Evolutionary conservation across 2,888 invertebrate genomes (phyloP).

Genomic region (Lamellibrachia columna): DNA sequence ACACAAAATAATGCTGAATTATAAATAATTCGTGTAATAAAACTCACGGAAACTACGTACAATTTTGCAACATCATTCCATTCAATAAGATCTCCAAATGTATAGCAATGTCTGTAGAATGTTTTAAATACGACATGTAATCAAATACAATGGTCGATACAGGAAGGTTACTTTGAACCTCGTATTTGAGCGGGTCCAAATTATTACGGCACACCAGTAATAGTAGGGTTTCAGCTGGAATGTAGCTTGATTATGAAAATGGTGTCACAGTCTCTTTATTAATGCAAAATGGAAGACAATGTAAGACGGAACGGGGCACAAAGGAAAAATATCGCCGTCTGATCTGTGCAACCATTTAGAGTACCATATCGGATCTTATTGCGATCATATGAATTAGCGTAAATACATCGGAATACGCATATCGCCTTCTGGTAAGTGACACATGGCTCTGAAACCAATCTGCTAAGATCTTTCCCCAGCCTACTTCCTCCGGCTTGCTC

Average conservation of each 20-base stretch:
- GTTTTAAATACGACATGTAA: not conserved
- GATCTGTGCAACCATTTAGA: not conserved
- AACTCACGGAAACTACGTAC: no score
- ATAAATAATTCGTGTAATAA: no score
- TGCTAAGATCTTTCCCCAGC: not conserved
- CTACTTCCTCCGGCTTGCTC: not conserved
- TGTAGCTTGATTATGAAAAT: constrained; percentile 16
- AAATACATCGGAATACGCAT: constrained; percentile 6
- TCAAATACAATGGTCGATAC: not conserved
- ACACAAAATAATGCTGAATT: no score
- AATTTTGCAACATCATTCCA: not conserved
- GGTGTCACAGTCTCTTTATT: not conserved
- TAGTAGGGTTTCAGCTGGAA: not conserved
- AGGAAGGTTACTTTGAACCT: not conserved
- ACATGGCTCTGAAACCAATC: not conserved
- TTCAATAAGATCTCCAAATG: not conserved
- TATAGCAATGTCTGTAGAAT: not conserved
- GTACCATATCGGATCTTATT: not conserved
- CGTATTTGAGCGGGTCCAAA: not conserved
- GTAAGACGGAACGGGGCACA: not conserved
- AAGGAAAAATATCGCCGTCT: constrained; percentile 5
- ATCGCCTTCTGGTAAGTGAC: not conserved
- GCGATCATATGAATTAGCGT: not conserved
- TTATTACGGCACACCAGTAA: not conserved
- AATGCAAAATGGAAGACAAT: constrained; percentile 12